Conservation (phyloP, 2,797 vertebrate species). For the Heteromormyrus szaboi region DNA sequence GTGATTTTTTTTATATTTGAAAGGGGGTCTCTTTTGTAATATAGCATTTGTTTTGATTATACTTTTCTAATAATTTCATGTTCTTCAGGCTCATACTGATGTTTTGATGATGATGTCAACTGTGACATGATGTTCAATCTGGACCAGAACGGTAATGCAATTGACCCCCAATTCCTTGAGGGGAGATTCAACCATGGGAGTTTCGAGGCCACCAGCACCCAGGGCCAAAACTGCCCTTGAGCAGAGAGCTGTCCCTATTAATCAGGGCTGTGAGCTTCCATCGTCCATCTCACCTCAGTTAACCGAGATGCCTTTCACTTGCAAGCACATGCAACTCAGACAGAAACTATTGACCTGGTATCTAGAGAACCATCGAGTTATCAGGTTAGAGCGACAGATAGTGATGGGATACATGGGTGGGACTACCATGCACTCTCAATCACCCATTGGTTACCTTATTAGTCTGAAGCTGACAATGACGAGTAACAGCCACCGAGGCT, state of each 20-base stretch:
- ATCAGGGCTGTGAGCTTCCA: background rate
- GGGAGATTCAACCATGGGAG: background rate
- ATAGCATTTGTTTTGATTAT: background rate
- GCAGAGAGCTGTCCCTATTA: background rate
- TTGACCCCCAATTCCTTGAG: background rate
- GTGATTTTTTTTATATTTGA: background rate
- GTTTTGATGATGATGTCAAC: background rate
- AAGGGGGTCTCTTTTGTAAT: background rate
- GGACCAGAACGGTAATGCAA: background rate
- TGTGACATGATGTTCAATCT: background rate
- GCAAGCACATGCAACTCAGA: constrained; percentile 17
- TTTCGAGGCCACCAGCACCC: background rate
- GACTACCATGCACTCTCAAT: background rate
- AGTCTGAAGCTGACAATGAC: background rate
- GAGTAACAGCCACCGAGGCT: background rate
- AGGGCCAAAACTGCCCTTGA: background rate
- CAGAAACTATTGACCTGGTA: background rate
- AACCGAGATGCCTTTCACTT: constrained; percentile 14
- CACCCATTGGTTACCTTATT: background rate
- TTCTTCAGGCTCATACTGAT: background rate
- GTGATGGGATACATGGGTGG: background rate
- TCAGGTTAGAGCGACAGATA: background rate
- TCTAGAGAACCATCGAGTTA: background rate
- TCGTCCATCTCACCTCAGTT: background rate
- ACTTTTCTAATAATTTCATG: background rate